A percentile compares a stretch with the other conserved stretches of the same genome.
phyloP scores from a whole-genome alignment of 2,113 vertebrate genomes.

The Pollimyrus isidori region DNA sequence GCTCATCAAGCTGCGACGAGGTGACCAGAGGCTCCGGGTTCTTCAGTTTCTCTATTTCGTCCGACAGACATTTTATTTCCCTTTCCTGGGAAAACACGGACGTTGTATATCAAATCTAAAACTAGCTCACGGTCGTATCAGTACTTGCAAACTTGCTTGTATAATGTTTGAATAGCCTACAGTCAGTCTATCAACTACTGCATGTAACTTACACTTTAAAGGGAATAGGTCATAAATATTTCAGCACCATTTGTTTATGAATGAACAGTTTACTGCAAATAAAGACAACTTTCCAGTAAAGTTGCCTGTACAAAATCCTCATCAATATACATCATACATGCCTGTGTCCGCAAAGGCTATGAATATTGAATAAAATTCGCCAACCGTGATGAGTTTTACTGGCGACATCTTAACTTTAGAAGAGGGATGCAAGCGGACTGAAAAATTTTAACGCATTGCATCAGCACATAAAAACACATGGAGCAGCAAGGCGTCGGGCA shows the following conservation, averaged over 20 bases:
- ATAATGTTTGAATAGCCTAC: not conserved
- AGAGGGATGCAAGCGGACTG: not conserved
- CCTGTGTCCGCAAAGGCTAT: not conserved
- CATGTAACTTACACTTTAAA: not conserved
- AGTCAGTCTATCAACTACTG: not conserved
- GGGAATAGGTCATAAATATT: not conserved
- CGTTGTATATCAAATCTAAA: not conserved
- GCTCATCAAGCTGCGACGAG: conserved; percentile 60
- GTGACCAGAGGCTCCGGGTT: conserved; percentile 53
- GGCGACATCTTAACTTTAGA: not conserved
- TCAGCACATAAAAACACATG: not conserved
- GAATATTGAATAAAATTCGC: not conserved
- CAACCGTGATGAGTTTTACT: not conserved
- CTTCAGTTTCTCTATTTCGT: conserved; percentile 75
- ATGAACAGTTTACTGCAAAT: not conserved
- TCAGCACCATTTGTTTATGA: not conserved
- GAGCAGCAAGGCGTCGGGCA: not conserved
- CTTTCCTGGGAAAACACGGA: conserved; percentile 61
- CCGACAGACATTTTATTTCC: conserved; percentile 72
- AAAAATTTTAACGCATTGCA: not conserved
- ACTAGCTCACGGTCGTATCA: not conserved
- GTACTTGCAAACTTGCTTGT: not conserved
- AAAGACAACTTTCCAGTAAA: not conserved
- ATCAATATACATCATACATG: not conserved
- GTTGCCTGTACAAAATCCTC: not conserved